These are phyloP conservation scores for Hippocampus zosterae DNA, from an alignment of 2,113 vertebrate species.

Conservation along the genomic window DNA sequence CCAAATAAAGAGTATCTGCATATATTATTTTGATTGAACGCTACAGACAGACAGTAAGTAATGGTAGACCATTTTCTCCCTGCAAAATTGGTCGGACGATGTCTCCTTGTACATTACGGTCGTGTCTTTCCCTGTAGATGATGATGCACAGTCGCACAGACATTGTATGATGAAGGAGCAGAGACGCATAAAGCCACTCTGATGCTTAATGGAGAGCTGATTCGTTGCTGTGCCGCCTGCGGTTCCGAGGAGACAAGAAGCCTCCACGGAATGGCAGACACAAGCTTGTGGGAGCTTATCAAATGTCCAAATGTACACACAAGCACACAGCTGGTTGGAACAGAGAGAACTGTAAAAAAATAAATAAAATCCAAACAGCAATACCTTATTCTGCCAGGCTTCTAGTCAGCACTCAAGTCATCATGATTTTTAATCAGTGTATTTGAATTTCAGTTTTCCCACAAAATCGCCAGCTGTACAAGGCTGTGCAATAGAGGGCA, in stretches of 20 bases:
- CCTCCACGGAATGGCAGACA: neutral
- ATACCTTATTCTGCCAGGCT: neutral
- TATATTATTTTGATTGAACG: conserved; percentile 28
- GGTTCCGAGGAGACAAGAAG: conserved; percentile 1
- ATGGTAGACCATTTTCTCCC: conserved; percentile 22
- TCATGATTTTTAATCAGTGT: neutral
- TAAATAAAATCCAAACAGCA: neutral
- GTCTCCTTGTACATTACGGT: conserved; percentile 15
- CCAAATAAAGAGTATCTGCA: conserved; percentile 2
- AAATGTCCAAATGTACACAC: neutral
- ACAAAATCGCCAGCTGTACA: neutral
- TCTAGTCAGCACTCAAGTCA: neutral
- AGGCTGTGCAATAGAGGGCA: neutral
- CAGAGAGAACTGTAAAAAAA: neutral
- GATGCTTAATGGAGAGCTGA: neutral
- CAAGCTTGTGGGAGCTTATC: neutral
- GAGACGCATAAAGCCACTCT: neutral
- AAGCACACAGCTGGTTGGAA: neutral
- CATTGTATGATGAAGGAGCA: conserved; percentile 4
- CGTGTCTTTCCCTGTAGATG: conserved; percentile 5
- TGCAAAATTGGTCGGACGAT: conserved; percentile 32
- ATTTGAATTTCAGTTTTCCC: neutral
- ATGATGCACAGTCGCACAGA: neutral
- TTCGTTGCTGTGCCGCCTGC: neutral
- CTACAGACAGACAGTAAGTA: conserved; percentile 21